Evolutionary conservation across 2,888 invertebrate genomes (phyloP).

Genomic region (Phragmatobia fuliginosa): DNA sequence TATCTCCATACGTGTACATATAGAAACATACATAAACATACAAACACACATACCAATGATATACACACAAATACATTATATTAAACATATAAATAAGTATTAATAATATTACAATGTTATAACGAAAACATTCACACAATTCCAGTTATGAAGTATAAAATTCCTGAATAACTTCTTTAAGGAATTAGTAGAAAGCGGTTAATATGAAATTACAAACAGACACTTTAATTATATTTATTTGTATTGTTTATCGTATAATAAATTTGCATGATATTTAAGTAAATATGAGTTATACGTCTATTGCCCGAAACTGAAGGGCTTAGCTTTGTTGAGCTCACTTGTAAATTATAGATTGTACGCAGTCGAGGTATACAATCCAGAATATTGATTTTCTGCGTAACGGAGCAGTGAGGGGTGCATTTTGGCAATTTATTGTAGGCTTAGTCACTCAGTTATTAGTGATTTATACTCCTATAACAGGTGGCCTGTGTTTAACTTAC

Average conservation of each 20-base stretch:
- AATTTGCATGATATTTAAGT: constrained; percentile 23
- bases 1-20: too few species aligned
- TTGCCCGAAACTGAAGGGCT: constrained; percentile 36
- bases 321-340: constrained; percentile 27
- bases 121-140: too few species aligned
- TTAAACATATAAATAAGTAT: too few species aligned
- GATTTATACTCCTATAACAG: neutral
- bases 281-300: constrained; percentile 36
- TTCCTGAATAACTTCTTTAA: too few species aligned
- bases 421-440: constrained; percentile 16
- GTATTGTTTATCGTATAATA: neutral
- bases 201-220: too few species aligned
- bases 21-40: too few species aligned
- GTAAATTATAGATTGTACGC: constrained; percentile 42
- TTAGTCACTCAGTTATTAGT: constrained; percentile 8
- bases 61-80: too few species aligned
- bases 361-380: neutral
- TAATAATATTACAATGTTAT: too few species aligned
- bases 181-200: too few species aligned
- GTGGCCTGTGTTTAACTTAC: neutral
- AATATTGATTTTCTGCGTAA: constrained; percentile 26
- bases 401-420: constrained; percentile 22
- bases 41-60: too few species aligned
- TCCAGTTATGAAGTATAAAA: too few species aligned
- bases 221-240: too few species aligned